phyloP scores from a whole-genome alignment of 2,888 invertebrate species.

The Hypolimnas misippus region DNA sequence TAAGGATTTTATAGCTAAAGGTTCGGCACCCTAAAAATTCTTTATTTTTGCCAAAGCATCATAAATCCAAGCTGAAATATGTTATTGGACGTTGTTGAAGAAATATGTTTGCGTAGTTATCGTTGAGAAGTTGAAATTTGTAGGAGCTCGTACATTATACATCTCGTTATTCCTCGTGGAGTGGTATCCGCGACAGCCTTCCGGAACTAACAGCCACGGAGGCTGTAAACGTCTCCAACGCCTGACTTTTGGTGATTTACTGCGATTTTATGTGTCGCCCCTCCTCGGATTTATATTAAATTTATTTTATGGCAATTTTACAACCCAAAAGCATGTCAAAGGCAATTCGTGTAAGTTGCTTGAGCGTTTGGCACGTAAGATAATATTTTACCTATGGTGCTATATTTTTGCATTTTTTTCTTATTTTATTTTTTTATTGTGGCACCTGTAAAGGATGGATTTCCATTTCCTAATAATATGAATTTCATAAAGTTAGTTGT shows the following conservation, averaged over 20 bases:
- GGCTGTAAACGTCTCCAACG: conserved; percentile 81
- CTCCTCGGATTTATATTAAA: conserved; percentile 78
- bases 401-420: background rate
- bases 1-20: background rate
- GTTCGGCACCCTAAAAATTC: background rate
- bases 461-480: too few relatives aligned
- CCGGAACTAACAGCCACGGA: conserved; percentile 76
- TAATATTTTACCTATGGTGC: background rate
- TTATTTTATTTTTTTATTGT: background rate
- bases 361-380: conserved; percentile 23
- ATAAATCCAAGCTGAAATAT: background rate
- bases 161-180: conserved; percentile 68
- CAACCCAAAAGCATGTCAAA: conserved; percentile 71
- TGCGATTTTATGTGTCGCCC: conserved; percentile 81
- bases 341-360: conserved; percentile 56
- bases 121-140: conserved; percentile 13
- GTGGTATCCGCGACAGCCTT: conserved; percentile 62
- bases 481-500: too few relatives aligned
- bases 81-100: background rate
- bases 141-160: conserved; percentile 53
- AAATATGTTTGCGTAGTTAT: conserved; percentile 9
- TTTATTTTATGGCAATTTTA: conserved; percentile 80
- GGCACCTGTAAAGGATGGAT: too few relatives aligned
- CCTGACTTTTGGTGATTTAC: conserved; percentile 82
- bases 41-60: background rate